phyloP scores from a whole-genome alignment of 2,113 vertebrate genomes.

The Labrus mixtus region DNA sequence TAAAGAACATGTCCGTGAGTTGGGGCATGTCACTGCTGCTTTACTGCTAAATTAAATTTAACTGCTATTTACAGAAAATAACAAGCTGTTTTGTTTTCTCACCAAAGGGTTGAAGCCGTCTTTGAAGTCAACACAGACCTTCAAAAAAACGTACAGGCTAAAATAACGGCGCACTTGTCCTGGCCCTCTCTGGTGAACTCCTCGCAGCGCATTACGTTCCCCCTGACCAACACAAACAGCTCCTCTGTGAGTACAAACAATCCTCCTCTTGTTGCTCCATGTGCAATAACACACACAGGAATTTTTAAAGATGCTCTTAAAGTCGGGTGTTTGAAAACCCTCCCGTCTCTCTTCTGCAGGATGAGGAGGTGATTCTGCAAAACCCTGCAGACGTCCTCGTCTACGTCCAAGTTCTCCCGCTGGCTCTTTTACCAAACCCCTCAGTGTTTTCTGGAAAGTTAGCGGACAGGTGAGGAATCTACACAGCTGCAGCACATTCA shows the following conservation, averaged over 20 bases:
- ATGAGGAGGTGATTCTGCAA: slow-evolving; percentile 92
- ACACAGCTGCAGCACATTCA: neutral
- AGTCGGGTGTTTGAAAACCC: neutral
- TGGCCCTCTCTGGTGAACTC: slow-evolving; percentile 95
- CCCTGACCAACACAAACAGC: slow-evolving; percentile 95
- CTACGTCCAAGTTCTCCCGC: slow-evolving; percentile 91
- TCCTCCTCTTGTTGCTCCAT: slow-evolving; percentile 1
- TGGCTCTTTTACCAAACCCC: slow-evolving; percentile 92
- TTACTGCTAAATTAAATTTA: neutral
- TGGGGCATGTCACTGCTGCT: no score
- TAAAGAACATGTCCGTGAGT: neutral
- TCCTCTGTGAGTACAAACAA: slow-evolving; percentile 91
- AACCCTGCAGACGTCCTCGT: slow-evolving; percentile 94
- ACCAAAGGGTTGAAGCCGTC: slow-evolving; percentile 85
- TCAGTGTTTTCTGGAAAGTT: slow-evolving; percentile 90
- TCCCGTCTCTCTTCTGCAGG: slow-evolving; percentile 79
- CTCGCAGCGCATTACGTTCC: slow-evolving; percentile 87
- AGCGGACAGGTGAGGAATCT: slow-evolving; percentile 86
- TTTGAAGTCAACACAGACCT: slow-evolving; percentile 99
- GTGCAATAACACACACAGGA: neutral
- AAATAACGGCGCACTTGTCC: slow-evolving; percentile 90
- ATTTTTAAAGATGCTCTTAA: neutral
- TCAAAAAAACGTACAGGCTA: slow-evolving; percentile 92
- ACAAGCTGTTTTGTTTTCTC: slow-evolving; percentile 20
- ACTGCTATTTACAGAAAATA: slow-evolving; percentile 4